Base-by-base conservation (phyloP, 1,140 invertebrate species). In the Cephus cinctus region DNA sequence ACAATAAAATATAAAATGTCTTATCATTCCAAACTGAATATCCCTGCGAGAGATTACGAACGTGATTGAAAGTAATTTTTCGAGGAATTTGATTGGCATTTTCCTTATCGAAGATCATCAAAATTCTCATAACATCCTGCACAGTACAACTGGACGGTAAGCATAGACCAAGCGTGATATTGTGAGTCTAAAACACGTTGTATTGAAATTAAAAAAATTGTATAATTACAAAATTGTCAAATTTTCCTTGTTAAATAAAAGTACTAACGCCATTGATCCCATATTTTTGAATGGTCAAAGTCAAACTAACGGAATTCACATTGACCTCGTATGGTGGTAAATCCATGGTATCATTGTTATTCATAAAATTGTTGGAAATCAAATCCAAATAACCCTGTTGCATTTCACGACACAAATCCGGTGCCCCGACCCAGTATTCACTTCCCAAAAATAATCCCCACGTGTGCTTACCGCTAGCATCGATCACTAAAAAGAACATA, bases 361-460 rank as follows among this genome's bases (percentile, higher is more conserved):
- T n/a, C n/a, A n/a, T n/a, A n/a, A n/a, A n/a, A n/a, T n/a, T n/a
- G n/a, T n/a, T n/a, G n/a, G n/a, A n/a, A n/a, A n/a, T n/a, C n/a
- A n/a, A n/a, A n/a, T n/a, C n/a, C n/a, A n/a, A n/a, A n/a, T 49
- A 62, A 41, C 53, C 38, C 12, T 43, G 43, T 12, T 48, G 41
- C 41, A 72, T 59, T 31, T 65, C 48, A 30, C 61, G 52, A 46
- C 73, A 75, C 21, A 69, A 63, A 36, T 65, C 58, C 4, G 59
- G 52, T 5, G 65, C 59, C 11, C 74, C 74, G 0, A 67, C 49
- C 74, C 73, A 75, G 43, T 59, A 73, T 19, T 46, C 55, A 31
- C 67, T 71, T 8, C 63, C 69, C 30, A 62, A 68, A 47, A 69
- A 61, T 22, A 73, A 30, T 11, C 68, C 70, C 27, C 62, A 65